These are phyloP conservation scores for Nephila pilipes DNA, from an alignment of 1,140 invertebrate species.

Conservation along the genomic window DNA sequence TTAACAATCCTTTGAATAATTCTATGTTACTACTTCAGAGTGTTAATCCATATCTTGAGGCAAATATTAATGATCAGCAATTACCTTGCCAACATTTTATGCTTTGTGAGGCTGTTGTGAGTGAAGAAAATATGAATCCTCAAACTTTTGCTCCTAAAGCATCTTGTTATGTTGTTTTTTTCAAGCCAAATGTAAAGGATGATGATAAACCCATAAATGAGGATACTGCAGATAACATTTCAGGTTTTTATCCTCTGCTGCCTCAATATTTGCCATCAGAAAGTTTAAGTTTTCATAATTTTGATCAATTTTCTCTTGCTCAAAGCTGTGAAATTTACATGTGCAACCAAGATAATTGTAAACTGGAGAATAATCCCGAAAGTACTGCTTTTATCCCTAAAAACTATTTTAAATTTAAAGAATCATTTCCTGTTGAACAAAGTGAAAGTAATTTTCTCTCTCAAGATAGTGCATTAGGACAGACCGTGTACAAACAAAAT, in stretches of 20 bases:
- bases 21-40: neutral
- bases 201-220: constrained; percentile 7
- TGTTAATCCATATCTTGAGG: constrained; percentile 4
- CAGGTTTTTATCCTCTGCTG: constrained; percentile 46
- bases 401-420: constrained; percentile 69
- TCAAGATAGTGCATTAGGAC: neutral
- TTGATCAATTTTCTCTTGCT: constrained; percentile 57
- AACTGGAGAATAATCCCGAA: constrained; percentile 24
- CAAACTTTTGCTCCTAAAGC: constrained; percentile 19
- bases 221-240: neutral
- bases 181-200: constrained; percentile 30
- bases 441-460: constrained; percentile 17
- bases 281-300: constrained; percentile 45
- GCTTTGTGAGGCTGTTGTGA: constrained; percentile 28
- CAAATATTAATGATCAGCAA: constrained; percentile 29
- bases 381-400: constrained; percentile 49
- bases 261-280: constrained; percentile 66
- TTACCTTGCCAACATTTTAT: constrained; percentile 34
- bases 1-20: neutral
- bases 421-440: constrained; percentile 1
- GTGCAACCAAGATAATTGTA: constrained; percentile 16
- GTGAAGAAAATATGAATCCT: neutral
- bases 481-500: constrained; percentile 31
- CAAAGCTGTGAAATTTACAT: constrained; percentile 72
- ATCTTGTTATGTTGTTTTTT: constrained; percentile 57